Evolutionary conservation across 2,113 vertebrate genomes (phyloP).

Genomic region (Thunnus thynnus): DNA sequence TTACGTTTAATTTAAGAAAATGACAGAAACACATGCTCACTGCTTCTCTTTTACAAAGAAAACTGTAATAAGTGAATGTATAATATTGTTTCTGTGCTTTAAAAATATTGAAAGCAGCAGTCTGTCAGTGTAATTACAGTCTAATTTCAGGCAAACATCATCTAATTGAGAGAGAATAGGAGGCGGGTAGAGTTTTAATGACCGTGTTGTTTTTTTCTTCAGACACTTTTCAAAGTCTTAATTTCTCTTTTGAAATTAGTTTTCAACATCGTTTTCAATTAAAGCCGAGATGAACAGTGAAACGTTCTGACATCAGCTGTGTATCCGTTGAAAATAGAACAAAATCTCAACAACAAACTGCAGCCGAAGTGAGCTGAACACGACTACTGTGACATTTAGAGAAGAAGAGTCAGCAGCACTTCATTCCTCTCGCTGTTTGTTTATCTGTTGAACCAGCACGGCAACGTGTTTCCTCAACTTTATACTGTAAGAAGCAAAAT

Average conservation of each 20-base stretch:
- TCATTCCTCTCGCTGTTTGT: neutral
- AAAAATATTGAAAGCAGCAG: conserved; percentile 27
- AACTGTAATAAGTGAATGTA: neutral
- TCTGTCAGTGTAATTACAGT: conserved; percentile 30
- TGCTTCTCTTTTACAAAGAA: too few species aligned
- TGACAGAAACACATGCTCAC: neutral
- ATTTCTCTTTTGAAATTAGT: conserved; percentile 36
- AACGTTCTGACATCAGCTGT: conserved; percentile 30
- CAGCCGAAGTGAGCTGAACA: neutral
- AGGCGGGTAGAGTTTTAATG: conserved; percentile 38
- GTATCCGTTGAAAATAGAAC: conserved; percentile 21
- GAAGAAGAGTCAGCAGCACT: too few species aligned
- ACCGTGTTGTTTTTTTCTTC: conserved; percentile 33
- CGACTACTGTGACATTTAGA: neutral
- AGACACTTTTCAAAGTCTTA: conserved; percentile 35
- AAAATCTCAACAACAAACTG: neutral
- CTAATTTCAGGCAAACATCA: conserved; percentile 18
- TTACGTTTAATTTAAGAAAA: neutral
- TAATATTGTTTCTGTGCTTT: conserved; percentile 27
- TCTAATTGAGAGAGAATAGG: conserved; percentile 38
- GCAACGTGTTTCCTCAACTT: neutral
- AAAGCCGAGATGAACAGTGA: conserved; percentile 12
- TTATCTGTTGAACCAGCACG: neutral
- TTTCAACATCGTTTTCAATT: conserved; percentile 43
- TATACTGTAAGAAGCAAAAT: neutral